phyloP scores from a whole-genome alignment of 2,113 vertebrate species.

The Ibidorhyncha struthersii region DNA sequence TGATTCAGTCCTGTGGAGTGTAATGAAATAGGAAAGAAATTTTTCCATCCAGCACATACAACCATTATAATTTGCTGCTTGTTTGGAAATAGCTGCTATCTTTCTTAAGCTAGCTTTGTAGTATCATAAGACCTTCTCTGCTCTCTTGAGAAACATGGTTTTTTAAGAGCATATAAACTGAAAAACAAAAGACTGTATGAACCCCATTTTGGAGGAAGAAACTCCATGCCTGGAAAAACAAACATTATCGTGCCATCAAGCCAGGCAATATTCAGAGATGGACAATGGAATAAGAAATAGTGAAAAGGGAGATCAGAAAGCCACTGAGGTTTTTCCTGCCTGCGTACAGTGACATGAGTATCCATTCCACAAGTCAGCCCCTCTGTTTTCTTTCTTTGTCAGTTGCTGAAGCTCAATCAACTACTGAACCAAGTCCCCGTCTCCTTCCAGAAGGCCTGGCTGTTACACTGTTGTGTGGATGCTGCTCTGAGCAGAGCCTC shows the following conservation, averaged over 20 bases:
- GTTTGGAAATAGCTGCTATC: neutral
- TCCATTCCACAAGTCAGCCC: rapidly evolving
- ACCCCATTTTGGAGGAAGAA: neutral
- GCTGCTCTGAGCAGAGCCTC: neutral
- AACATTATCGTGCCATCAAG: neutral
- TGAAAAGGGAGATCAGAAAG: neutral
- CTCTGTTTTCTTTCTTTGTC: neutral
- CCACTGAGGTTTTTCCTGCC: neutral
- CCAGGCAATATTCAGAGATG: neutral
- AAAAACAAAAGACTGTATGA: neutral
- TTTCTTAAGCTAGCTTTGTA: neutral
- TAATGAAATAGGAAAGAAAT: neutral
- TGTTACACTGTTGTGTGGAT: neutral
- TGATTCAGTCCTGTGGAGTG: neutral
- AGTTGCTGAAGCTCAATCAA: neutral
- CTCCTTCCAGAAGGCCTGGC: neutral
- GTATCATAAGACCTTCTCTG: neutral
- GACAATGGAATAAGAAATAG: neutral
- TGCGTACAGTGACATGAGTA: neutral
- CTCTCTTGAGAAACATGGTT: neutral
- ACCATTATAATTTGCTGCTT: neutral
- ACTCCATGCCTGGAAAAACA: neutral
- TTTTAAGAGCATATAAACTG: neutral
- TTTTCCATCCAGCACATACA: neutral
- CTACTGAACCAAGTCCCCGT: neutral